These are phyloP conservation scores for Ericerus pela DNA, from an alignment of 1,140 invertebrate species.

Conservation along the genomic window DNA sequence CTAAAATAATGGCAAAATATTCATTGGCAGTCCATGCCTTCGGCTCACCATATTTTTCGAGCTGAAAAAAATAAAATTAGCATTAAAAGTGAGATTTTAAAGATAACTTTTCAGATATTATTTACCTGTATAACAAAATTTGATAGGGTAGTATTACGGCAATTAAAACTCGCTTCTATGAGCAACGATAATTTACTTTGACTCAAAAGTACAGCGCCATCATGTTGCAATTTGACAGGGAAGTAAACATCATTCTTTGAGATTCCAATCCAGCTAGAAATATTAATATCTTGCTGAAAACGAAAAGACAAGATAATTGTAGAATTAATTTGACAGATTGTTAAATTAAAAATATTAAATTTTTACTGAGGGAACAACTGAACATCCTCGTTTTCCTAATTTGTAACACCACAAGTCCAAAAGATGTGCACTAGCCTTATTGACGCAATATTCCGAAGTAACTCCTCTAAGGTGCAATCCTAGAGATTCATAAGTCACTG, in stretches of 20 bases:
- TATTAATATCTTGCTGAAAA: slow-evolving; percentile 24
- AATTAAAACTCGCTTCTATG: slow-evolving; percentile 5
- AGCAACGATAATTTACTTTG: slow-evolving; percentile 28
- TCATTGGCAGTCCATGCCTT: slow-evolving; percentile 45
- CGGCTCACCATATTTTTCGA: slow-evolving; percentile 48
- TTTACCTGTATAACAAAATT: slow-evolving; percentile 3
- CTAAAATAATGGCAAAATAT: slow-evolving; percentile 42
- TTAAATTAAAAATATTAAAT: slow-evolving; percentile 13
- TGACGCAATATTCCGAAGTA: slow-evolving; percentile 13
- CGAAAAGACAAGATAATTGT: slow-evolving; percentile 23
- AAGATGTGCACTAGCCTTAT: slow-evolving; percentile 13
- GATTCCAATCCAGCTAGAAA: slow-evolving; percentile 38
- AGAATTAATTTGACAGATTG: neutral
- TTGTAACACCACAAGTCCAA: slow-evolving; percentile 18
- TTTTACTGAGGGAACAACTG: slow-evolving; percentile 35
- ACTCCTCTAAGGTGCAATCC: slow-evolving; percentile 6
- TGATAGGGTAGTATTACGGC: neutral
- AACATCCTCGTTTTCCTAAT: slow-evolving; percentile 35
- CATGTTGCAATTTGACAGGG: slow-evolving; percentile 33
- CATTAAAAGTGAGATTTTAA: neutral
- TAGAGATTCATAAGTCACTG: slow-evolving; percentile 9
- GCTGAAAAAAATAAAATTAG: slow-evolving; percentile 29
- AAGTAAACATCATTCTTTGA: slow-evolving; percentile 34
- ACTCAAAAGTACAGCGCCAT: slow-evolving; percentile 21
- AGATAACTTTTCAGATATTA: neutral